Base-by-base conservation (phyloP, 2,888 invertebrate species). In the Monopis laevigella region DNA sequence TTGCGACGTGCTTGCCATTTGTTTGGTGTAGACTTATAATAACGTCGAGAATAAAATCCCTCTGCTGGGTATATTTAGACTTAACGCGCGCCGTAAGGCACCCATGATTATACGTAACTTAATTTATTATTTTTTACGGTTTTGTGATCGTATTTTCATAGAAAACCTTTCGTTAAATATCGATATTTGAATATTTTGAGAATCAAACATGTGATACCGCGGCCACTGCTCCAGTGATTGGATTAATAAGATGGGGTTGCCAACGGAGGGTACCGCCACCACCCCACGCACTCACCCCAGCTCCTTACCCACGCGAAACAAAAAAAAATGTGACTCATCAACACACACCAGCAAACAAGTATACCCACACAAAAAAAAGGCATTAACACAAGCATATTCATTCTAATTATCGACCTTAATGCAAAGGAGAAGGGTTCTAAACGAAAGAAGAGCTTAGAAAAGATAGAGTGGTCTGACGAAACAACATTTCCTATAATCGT, bases 261-360 rank as follows among this genome's bases (percentile, higher is more conserved):
- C 59, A 57, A 58, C 58, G 65, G 74, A 74, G 74, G 78, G 77
- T 73, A 70, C 62, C 62, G 54, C 50, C 50, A 56, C 70, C 74
- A 71, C 72, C 69, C 69, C 68, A 68, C 75, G 64, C 65, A 55
- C 52, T 60, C 70, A 62, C 75, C 77, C 75, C 61, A 65, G 66
- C 74, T 73, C 74, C 74, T 73, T 74, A 77, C 80, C 78, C 80
- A 39, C 42, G 77, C 80, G 69, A 78, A 80, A 82, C 81, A 82
- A 81, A 80, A 80, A 67, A 80, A 82, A 81, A 81, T 81, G 81
- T 82, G 82, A 82, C 81, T 82, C 82, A 82, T 82, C 82, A 81
- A 81, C 77, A 54, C 74, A 77, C 74, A 77, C 77, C 50, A 64
- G 65, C 65, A 62, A 64, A 65, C 59, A 64, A 62, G n/a, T 10